Evolutionary conservation across 2,888 invertebrate species (phyloP).

Genomic region (Lasioglossum calceatum): DNA sequence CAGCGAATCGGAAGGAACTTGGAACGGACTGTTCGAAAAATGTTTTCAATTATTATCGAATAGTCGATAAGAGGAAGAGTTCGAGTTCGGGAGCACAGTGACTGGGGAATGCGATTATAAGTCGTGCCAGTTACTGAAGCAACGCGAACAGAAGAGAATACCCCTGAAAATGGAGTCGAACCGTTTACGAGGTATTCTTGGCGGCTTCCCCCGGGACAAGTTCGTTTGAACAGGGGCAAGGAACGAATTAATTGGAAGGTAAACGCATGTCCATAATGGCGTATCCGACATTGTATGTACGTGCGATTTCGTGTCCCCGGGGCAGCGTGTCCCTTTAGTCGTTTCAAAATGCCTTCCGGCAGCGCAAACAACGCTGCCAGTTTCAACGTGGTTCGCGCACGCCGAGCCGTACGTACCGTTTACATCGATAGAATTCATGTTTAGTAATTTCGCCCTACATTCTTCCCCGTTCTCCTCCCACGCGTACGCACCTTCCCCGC

Average conservation of each 20-base stretch:
- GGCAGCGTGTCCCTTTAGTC: constrained; percentile 27
- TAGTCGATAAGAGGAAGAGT: not conserved
- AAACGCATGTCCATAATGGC: constrained; percentile 37
- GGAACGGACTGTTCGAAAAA: not conserved
- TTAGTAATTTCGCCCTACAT: not conserved
- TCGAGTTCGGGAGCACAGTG: not conserved
- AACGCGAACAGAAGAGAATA: not conserved
- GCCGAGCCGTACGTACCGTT: constrained; percentile 4
- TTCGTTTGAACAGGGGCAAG: constrained; percentile 18
- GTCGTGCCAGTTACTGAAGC: not conserved
- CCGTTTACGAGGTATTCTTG: constrained; percentile 7
- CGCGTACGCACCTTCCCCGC: not conserved
- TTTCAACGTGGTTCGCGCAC: constrained; percentile 20
- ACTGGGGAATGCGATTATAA: not conserved
- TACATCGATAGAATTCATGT: constrained; percentile 30
- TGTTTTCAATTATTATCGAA: not conserved
- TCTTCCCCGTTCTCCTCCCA: not conserved
- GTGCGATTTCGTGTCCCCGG: constrained; percentile 26
- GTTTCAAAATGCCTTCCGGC: constrained; percentile 35
- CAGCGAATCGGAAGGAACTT: not conserved
- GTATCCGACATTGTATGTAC: constrained; percentile 32
- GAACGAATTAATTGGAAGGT: constrained; percentile 36
- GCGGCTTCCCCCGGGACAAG: constrained; percentile 22
- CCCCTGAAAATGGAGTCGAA: not conserved
- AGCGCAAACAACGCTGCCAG: constrained; percentile 35